These are phyloP conservation scores for Patella caerulea DNA, from an alignment of 2,888 invertebrate species.

Conservation along the genomic window DNA sequence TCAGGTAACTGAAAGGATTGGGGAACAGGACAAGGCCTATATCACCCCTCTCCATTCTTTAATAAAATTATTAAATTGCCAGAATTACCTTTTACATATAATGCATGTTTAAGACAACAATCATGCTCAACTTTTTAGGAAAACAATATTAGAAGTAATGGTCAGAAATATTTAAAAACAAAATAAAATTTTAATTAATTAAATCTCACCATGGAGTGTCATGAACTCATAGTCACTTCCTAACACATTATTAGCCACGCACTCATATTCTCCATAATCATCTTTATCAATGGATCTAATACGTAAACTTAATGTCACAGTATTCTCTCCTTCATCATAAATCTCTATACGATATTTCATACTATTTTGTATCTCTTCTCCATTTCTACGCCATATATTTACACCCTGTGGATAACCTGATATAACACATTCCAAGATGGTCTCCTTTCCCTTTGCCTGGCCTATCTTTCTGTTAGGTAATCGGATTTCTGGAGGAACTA, in stretches of 20 bases:
- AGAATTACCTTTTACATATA: too few species aligned
- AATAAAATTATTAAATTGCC: too few species aligned
- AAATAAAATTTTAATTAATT: background rate
- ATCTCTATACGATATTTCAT: slow-evolving; percentile 59
- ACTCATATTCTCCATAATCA: slow-evolving; percentile 60
- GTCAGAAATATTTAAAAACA: background rate
- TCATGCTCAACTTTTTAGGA: background rate
- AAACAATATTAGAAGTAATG: background rate
- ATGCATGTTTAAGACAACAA: background rate
- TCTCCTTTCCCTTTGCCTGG: slow-evolving; percentile 61
- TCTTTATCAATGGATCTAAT: slow-evolving; percentile 47
- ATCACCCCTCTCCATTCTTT: too few species aligned
- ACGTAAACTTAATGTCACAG: slow-evolving; percentile 56
- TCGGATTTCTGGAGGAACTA: slow-evolving; percentile 66
- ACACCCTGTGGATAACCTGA: slow-evolving; percentile 64
- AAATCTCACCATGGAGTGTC: slow-evolving; percentile 51
- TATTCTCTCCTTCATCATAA: slow-evolving; percentile 59
- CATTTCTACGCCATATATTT: slow-evolving; percentile 60
- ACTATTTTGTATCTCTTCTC: slow-evolving; percentile 48
- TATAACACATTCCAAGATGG: slow-evolving; percentile 67
- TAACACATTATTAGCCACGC: slow-evolving; percentile 53
- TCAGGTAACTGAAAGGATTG: too few species aligned
- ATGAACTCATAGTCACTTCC: slow-evolving; percentile 55
- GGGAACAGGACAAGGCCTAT: too few species aligned
- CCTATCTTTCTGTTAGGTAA: slow-evolving; percentile 61